Percentiles rank a stretch among this genome's conserved stretches.
Conservation (phyloP, 92 coral and sea anemone genomes). For the Porites rus region DNA sequence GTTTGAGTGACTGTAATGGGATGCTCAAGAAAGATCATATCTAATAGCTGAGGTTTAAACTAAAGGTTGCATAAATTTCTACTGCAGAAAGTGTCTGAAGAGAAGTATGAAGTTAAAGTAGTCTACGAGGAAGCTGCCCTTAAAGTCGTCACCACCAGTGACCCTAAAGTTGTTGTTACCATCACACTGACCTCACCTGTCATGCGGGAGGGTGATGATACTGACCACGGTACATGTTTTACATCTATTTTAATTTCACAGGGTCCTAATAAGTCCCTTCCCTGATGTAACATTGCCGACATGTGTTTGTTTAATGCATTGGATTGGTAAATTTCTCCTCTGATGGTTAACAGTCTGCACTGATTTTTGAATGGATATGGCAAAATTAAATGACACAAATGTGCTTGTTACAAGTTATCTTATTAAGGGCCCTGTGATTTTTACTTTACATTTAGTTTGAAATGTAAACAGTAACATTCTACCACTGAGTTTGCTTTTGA, state of each 20-base stretch:
- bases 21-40: neutral
- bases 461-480: neutral
- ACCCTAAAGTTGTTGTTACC: conserved; percentile 86
- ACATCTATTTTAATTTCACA: neutral
- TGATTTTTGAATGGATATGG: neutral
- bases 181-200: conserved; percentile 97
- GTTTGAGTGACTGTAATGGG: neutral
- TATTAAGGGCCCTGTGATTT: conserved; percentile 50
- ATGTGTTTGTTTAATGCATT: neutral
- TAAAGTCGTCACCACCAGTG: conserved; percentile 73
- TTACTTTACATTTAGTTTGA: neutral
- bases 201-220: conserved; percentile 90
- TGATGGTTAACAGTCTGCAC: neutral
- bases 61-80: neutral
- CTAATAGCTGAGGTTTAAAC: neutral
- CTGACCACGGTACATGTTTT: conserved; percentile 72
- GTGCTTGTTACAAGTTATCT: conserved; percentile 28
- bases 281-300: conserved; percentile 19
- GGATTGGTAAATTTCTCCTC: neutral
- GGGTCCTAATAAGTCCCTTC: conserved; percentile 11
- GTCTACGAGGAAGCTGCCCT: conserved; percentile 67
- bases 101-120: conserved; percentile 88
- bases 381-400: neutral
- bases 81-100: conserved; percentile 93
- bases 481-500: conserved; percentile 35